phyloP scores from a whole-genome alignment of 2,888 invertebrate genomes.

The Imbricaverruca yamaguchii region DNA sequence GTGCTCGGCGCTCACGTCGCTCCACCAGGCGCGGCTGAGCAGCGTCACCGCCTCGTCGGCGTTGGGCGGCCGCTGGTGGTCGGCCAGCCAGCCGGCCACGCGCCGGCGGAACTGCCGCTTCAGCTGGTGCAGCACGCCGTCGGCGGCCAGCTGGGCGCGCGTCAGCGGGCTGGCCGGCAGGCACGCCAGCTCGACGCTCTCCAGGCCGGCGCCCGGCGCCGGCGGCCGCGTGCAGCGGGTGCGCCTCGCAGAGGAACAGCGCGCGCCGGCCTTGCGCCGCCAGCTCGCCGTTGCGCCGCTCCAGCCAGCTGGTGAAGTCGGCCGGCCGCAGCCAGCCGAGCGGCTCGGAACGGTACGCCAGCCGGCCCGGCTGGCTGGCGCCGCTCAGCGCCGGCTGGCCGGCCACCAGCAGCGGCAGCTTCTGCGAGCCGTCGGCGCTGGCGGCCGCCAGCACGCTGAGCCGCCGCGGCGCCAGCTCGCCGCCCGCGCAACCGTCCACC shows the following conservation, averaged over 20 bases:
- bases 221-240: neutral
- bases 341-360: neutral
- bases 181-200: neutral
- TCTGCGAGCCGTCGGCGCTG: constrained; percentile 2
- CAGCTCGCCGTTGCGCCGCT: neutral
- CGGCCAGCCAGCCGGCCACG: neutral
- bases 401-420: neutral
- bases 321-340: neutral
- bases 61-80: neutral
- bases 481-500: neutral
- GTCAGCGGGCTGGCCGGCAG: constrained; percentile 16
- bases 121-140: neutral
- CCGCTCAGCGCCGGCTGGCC: neutral
- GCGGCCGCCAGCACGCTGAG: neutral
- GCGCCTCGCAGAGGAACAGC: neutral
- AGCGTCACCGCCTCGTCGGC: neutral
- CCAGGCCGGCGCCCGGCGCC: neutral
- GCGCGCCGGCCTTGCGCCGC: neutral
- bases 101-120: neutral
- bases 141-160: neutral
- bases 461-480: neutral
- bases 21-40: constrained; percentile 14
- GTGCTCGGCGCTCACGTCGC: neutral
- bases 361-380: constrained; percentile 3
- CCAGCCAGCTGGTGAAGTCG: constrained; percentile 1